A percentile compares a stretch with the other conserved stretches of the same genome.
phyloP scores from a whole-genome alignment of 2,888 invertebrate genomes.

The Tortrix viridana region DNA sequence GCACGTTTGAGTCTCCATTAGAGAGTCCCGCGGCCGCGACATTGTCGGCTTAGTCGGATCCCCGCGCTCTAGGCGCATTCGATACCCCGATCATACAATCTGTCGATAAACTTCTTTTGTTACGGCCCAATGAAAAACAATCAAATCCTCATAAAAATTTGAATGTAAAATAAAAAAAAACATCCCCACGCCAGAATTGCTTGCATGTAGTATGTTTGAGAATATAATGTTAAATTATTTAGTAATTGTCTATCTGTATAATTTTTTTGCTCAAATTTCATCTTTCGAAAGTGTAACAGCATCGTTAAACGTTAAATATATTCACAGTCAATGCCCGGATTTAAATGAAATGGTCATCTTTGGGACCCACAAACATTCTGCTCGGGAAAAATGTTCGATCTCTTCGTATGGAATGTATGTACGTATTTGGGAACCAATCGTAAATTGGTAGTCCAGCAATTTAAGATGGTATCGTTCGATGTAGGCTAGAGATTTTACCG shows the following conservation, averaged over 20 bases:
- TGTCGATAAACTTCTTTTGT: constrained; percentile 29
- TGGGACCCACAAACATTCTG: constrained; percentile 73
- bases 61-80: constrained; percentile 29
- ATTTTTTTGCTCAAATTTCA: constrained; percentile 44
- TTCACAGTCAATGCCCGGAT: constrained; percentile 59
- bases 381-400: constrained; percentile 70
- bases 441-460: constrained; percentile 70
- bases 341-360: constrained; percentile 77
- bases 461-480: constrained; percentile 72
- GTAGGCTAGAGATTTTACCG: constrained; percentile 63
- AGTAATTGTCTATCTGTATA: background rate
- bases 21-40: constrained; percentile 47
- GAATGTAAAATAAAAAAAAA: background rate
- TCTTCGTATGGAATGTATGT: constrained; percentile 65
- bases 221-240: background rate
- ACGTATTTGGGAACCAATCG: constrained; percentile 68
- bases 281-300: constrained; percentile 63
- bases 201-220: no score
- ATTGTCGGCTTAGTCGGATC: constrained; percentile 56
- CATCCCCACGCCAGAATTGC: no score
- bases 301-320: constrained; percentile 70
- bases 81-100: constrained; percentile 29
- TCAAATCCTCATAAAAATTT: background rate
- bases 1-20: constrained; percentile 70
- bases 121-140: background rate